A percentile compares a stretch with the other conserved stretches of the same genome.
These are phyloP conservation scores for Ibycter americanus DNA, from an alignment of 2,797 vertebrate species.

Conservation along the genomic window DNA sequence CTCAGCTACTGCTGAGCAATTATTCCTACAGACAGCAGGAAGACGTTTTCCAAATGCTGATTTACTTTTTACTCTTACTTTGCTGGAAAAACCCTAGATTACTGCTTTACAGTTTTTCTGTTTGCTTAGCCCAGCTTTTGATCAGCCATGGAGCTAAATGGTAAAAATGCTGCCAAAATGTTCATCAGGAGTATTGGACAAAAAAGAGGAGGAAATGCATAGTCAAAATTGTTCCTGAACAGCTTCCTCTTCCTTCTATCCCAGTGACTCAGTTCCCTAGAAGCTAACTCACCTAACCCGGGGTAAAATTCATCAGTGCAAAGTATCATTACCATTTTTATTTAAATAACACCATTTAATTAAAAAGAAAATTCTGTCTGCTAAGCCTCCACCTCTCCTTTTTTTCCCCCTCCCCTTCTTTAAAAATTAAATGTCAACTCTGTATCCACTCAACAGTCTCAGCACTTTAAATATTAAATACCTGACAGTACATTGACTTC, in stretches of 20 bases:
- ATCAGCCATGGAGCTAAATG: not conserved
- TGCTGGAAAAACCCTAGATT: not conserved
- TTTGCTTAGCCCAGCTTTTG: not conserved
- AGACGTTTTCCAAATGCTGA: not conserved
- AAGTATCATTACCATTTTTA: not conserved
- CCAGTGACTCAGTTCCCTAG: not conserved
- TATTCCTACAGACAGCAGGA: not conserved
- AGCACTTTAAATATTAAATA: not conserved
- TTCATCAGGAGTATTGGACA: not conserved
- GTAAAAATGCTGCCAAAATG: not conserved
- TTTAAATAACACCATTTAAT: not conserved
- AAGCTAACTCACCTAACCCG: not conserved
- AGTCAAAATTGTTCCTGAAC: not conserved
- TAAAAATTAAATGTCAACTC: not conserved
- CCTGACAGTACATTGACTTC: not conserved
- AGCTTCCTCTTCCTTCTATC: not conserved
- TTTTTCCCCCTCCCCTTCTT: not conserved
- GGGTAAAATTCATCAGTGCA: not conserved
- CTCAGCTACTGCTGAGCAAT: not conserved
- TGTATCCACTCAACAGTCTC: not conserved
- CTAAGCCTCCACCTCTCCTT: not conserved
- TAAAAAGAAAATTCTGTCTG: not conserved
- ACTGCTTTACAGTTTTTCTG: not conserved
- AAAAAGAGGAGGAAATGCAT: not conserved
- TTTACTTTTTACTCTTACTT: not conserved